A percentile compares a stretch with the other conserved stretches of the same genome.
Conservation (phyloP, 2,797 vertebrate species). For the Sebastes trivittatus region DNA sequence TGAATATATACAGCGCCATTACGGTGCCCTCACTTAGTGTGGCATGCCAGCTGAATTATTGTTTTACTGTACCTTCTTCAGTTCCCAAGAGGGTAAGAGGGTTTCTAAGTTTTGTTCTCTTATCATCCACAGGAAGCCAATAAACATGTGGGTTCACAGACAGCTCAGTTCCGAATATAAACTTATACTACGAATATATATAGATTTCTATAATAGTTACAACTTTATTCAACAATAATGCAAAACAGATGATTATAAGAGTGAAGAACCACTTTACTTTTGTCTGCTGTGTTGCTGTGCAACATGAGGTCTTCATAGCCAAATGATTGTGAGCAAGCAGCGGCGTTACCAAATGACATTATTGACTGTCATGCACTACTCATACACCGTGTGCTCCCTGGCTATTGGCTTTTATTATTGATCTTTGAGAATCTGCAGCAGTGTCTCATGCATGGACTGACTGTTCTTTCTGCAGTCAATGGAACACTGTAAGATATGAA, state of each 20-base stretch:
- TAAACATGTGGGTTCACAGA: neutral
- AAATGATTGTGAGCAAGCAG: neutral
- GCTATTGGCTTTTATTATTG: neutral
- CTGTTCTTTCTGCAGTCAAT: neutral
- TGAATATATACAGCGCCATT: neutral
- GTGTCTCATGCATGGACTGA: neutral
- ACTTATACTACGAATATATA: neutral
- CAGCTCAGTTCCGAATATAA: neutral
- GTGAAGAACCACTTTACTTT: neutral
- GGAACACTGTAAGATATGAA: neutral
- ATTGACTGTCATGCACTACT: neutral
- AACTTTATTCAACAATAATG: neutral
- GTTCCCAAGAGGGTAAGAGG: neutral
- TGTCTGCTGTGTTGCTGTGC: neutral
- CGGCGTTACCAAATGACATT: neutral
- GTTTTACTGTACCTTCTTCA: neutral
- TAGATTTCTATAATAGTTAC: neutral
- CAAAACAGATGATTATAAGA: neutral
- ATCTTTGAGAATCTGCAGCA: neutral
- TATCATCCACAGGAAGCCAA: neutral
- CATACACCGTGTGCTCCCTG: neutral
- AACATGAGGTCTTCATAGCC: neutral
- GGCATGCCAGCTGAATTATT: neutral
- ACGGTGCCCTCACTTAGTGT: neutral
- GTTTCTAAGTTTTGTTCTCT: neutral